These are phyloP conservation scores for Jaculus jaculus DNA, from an alignment of 2,113 vertebrate species.

Conservation along the genomic window DNA sequence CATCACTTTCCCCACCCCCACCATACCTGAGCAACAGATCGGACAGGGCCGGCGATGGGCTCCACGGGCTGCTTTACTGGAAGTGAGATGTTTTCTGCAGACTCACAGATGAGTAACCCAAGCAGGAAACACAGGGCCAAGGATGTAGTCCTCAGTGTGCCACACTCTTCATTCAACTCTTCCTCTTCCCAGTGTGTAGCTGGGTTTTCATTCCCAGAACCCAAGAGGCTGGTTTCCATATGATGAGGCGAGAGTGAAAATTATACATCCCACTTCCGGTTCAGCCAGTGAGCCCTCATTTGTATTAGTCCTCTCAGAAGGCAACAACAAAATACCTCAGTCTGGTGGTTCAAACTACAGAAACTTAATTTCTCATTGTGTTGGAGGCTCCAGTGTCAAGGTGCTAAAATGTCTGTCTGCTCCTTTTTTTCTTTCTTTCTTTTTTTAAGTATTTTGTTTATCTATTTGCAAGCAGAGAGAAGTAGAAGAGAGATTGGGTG, in stretches of 20 bases:
- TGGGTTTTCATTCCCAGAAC: neutral
- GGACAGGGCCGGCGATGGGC: neutral
- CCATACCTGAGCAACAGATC: neutral
- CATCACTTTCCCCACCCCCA: neutral
- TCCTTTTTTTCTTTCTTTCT: too few relatives aligned
- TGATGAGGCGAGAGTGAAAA: conserved; percentile 41
- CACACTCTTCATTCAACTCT: neutral
- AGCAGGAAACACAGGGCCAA: neutral
- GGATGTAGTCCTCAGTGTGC: neutral
- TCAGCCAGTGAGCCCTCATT: neutral
- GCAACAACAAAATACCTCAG: neutral
- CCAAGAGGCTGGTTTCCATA: neutral
- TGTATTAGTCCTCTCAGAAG: neutral
- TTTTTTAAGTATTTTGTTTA: too few relatives aligned
- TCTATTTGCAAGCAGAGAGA: too few relatives aligned
- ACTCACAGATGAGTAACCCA: neutral
- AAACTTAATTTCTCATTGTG: neutral
- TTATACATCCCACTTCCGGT: neutral
- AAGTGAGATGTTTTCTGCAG: neutral
- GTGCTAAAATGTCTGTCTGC: neutral
- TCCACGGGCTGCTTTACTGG: neutral
- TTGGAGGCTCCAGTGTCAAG: conserved; percentile 11
- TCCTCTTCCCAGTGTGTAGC: conserved; percentile 12
- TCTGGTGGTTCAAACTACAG: neutral
- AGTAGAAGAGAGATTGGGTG: too few relatives aligned